Evolutionary conservation across 92 coral and sea anemone genomes (phyloP).

Genomic region (Epizoanthus fatuus): DNA sequence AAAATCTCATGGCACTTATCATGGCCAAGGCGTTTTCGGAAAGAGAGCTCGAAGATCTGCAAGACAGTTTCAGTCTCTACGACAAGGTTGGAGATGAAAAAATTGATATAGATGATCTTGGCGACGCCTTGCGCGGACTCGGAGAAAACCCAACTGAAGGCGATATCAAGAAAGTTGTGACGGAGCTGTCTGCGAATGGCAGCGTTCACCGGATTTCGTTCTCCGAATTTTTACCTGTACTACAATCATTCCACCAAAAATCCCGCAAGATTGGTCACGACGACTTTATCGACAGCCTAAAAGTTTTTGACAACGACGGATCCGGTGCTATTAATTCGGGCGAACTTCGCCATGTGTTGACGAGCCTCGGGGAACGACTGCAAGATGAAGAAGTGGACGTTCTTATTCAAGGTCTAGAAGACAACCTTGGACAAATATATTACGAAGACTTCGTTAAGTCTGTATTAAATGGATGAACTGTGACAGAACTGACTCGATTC

Average conservation of each 20-base stretch:
- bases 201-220: constrained; percentile 78
- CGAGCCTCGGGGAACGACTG: constrained; percentile 92
- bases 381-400: constrained; percentile 90
- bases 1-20: not conserved
- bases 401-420: constrained; percentile 93
- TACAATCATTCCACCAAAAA: constrained; percentile 85
- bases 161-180: constrained; percentile 89
- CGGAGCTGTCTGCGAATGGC: constrained; percentile 90
- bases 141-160: constrained; percentile 97
- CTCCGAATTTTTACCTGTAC: constrained; percentile 92
- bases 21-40: constrained; percentile 74
- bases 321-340: constrained; percentile 92
- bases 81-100: constrained; percentile 97
- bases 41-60: constrained; percentile 84
- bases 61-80: constrained; percentile 88
- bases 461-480: constrained; percentile 82
- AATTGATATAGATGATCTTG: constrained; percentile 86
- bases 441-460: constrained; percentile 93
- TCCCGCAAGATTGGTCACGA: constrained; percentile 80
- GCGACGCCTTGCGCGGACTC: constrained; percentile 89
- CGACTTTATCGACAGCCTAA: constrained; percentile 93
- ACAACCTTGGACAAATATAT: constrained; percentile 91
- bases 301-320: constrained; percentile 94
- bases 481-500: not conserved
- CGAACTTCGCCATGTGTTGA: constrained; percentile 95